A percentile compares a stretch with the other conserved stretches of the same genome.
Evolutionary conservation across 2,888 invertebrate genomes (phyloP).

Genomic region (Synanthedon vespiformis): DNA sequence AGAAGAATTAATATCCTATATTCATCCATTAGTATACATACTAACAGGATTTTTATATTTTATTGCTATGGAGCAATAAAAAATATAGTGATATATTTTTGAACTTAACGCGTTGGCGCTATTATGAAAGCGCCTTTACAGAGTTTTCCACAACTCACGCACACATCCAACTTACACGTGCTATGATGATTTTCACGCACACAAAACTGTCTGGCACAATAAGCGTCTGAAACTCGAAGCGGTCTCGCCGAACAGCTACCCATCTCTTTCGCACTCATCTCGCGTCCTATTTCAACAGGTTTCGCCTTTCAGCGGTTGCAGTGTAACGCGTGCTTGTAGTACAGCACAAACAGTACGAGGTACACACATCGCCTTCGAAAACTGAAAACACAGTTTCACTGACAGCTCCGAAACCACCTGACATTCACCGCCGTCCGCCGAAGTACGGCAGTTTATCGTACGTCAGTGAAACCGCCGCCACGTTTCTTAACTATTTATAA

Average conservation of each 20-base stretch:
- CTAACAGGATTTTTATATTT: too few relatives aligned
- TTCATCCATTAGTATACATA: too few relatives aligned
- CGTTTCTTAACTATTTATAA: constrained; percentile 55
- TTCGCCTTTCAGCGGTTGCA: constrained; percentile 66
- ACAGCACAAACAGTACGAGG: constrained; percentile 60
- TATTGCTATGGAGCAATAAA: too few relatives aligned
- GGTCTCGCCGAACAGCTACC: constrained; percentile 18
- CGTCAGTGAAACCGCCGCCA: constrained; percentile 40
- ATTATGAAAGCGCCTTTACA: constrained; percentile 59
- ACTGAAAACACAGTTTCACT: constrained; percentile 63
- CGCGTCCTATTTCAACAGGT: constrained; percentile 68
- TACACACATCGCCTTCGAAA: constrained; percentile 57
- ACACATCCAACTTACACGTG: constrained; percentile 50
- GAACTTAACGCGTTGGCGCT: constrained; percentile 33
- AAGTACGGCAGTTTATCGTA: constrained; percentile 34
- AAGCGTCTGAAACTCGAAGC: constrained; percentile 53
- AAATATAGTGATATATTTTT: constrained; percentile 17
- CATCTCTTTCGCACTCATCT: constrained; percentile 46
- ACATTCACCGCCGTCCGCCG: constrained; percentile 47
- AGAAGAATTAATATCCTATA: too few relatives aligned
- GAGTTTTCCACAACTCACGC: constrained; percentile 68
- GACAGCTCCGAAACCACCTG: constrained; percentile 59
- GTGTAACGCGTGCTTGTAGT: constrained; percentile 59
- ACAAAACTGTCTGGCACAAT: constrained; percentile 50
- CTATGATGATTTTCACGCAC: constrained; percentile 63